phyloP scores from a whole-genome alignment of 2,797 vertebrate genomes.

The Pitangus sulphuratus region DNA sequence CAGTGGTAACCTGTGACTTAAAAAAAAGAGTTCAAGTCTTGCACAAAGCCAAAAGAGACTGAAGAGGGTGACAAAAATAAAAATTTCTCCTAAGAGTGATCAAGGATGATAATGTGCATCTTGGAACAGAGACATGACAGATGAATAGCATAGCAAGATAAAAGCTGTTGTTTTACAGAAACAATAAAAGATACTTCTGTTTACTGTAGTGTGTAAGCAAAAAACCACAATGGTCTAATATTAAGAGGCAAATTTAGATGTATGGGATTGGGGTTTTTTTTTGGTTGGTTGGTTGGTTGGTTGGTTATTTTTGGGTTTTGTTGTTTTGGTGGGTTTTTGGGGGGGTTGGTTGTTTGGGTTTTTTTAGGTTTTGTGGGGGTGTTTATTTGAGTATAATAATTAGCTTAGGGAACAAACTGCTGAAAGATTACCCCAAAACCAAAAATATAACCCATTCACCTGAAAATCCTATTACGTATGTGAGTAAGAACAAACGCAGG shows the following conservation, averaged over 20 bases:
- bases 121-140: neutral
- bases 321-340: neutral
- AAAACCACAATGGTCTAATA: neutral
- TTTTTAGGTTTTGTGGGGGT: neutral
- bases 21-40: neutral
- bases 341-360: neutral
- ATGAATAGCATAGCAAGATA: neutral
- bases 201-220: neutral
- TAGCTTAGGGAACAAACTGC: neutral
- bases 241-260: neutral
- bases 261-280: neutral
- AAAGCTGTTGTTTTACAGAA: neutral
- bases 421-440: neutral
- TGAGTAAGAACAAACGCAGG: neutral
- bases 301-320: neutral
- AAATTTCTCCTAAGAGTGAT: neutral
- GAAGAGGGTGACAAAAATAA: neutral
- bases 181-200: neutral
- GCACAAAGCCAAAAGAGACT: neutral
- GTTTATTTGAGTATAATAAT: too few relatives aligned
- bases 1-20: neutral
- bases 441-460: neutral
- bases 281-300: neutral
- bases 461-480: fast-evolving
- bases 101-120: neutral